Conservation (phyloP, 2,888 invertebrate genomes). For the Platynereis dumerilii region DNA sequence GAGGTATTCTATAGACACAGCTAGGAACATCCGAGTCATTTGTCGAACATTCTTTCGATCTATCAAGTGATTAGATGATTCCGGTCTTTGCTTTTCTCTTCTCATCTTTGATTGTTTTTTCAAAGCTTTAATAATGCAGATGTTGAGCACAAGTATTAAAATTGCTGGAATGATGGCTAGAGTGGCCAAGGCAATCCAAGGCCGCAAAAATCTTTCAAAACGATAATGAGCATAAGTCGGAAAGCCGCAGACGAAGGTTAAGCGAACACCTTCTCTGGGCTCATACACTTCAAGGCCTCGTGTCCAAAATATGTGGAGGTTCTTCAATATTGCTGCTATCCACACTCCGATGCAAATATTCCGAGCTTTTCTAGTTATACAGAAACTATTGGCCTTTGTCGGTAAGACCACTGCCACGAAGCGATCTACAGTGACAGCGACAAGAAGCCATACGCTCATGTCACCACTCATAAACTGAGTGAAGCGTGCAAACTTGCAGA, state of each 20-base stretch:
- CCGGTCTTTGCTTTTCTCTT: not conserved
- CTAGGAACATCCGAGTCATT: constrained; percentile 6
- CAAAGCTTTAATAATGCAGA: not conserved
- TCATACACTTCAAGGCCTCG: not conserved
- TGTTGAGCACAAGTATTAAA: not conserved
- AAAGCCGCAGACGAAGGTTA: not conserved
- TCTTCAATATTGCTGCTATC: not conserved
- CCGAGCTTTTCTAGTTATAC: not conserved
- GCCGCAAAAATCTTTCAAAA: not conserved
- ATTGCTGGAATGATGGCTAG: constrained; percentile 2
- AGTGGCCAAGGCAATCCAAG: constrained; percentile 4
- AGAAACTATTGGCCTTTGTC: not conserved
- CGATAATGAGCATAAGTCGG: not conserved
- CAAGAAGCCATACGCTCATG: not conserved
- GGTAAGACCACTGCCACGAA: not conserved
- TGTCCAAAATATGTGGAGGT: constrained; percentile 7
- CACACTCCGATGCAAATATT: not conserved
- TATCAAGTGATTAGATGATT: not conserved
- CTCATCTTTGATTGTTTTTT: not conserved
- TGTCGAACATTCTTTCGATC: not conserved
- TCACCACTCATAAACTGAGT: not conserved
- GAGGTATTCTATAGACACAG: not conserved
- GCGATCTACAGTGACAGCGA: constrained; percentile 4
- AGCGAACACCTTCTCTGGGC: no score
- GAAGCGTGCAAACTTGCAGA: not conserved